These are phyloP conservation scores for Herpailurus yagouaroundi DNA, from an alignment of 2,113 vertebrate species.

Conservation along the genomic window DNA sequence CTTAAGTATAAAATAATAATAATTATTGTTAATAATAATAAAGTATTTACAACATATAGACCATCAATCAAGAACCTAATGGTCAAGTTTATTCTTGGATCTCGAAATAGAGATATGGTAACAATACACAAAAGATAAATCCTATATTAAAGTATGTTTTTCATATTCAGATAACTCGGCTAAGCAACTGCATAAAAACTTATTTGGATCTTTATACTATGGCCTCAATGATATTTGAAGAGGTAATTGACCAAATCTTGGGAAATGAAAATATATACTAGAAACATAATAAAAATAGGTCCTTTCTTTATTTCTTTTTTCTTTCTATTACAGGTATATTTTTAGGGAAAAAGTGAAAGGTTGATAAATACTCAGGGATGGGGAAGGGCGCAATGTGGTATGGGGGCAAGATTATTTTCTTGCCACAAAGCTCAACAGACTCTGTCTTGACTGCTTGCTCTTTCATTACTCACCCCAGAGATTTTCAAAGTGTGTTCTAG, in stretches of 20 bases:
- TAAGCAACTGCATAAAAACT: not conserved
- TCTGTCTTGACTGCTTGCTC: not conserved
- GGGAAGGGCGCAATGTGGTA: not conserved
- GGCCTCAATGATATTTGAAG: not conserved
- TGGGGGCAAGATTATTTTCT: not conserved
- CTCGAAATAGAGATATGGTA: not conserved
- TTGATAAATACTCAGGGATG: not conserved
- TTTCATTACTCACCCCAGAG: not conserved
- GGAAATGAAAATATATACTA: constrained; percentile 31
- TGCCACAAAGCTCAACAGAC: not conserved
- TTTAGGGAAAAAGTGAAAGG: constrained; percentile 7
- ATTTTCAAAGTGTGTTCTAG: not conserved
- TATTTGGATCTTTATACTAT: not conserved
- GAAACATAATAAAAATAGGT: not conserved
- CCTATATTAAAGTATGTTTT: not conserved
- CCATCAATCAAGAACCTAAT: not conserved
- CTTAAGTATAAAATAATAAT: constrained; percentile 35
- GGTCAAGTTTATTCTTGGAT: not conserved
- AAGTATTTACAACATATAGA: constrained; percentile 13
- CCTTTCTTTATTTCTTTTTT: not conserved
- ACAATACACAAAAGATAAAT: not conserved
- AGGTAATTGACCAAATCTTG: constrained; percentile 2
- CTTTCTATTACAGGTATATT: not conserved
- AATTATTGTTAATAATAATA: not conserved
- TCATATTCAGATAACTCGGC: not conserved